Evolutionary conservation across 1,140 invertebrate species (phyloP), one percentile per base, ranked within the genome.

Genomic region (Eufriesea mexicana): DNA sequence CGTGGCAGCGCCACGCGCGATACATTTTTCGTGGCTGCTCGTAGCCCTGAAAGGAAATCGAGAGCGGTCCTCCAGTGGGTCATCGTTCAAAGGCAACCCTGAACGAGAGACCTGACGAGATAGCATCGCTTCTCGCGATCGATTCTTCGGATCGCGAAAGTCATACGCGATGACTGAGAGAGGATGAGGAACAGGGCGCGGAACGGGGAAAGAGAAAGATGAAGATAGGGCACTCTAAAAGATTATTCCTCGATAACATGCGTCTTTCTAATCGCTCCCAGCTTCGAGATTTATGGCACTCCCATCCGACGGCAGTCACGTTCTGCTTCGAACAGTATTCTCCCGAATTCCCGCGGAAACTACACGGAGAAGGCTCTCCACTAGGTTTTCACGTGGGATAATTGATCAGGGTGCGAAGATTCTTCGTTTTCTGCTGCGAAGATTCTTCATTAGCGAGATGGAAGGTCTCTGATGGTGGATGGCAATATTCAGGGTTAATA

Each of bases 1-100:
- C 9, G 1, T 8, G 5, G n/a, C 28, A 45, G 42, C 23, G 23
- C 45, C 66, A 45, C 42, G 23, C 47, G 47, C 68, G 64, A 23
- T 42, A 47, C 47, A 25, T 72, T 42, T 51, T 8, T 6, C 55
- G 42, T 49, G 9, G 5, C 14, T 14, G 0, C 25, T 2, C 25
- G 6, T 35, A 54, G 20, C 59, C 47, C 10, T 74, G 57, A 54
- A 64, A 74, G 35, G 68, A 73, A 79, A 73, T 42, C 78, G 68
- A 79, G 47, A 79, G 67, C 57, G 5, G 42, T 57, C 14, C 23
- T 16, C 66, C 35, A 2, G 77, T 51, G 59, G 59, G 72, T 81
- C 72, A 66, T 75, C 49, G 79, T 66, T 74, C 79, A 74, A 66
- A 81, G 42, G 79, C 71, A 81, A 81, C 79, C 79, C 71, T 74